Percentiles rank a stretch among this genome's conserved stretches.
Conservation (phyloP, 2,888 invertebrate species). For the Melanchra persicariae region DNA sequence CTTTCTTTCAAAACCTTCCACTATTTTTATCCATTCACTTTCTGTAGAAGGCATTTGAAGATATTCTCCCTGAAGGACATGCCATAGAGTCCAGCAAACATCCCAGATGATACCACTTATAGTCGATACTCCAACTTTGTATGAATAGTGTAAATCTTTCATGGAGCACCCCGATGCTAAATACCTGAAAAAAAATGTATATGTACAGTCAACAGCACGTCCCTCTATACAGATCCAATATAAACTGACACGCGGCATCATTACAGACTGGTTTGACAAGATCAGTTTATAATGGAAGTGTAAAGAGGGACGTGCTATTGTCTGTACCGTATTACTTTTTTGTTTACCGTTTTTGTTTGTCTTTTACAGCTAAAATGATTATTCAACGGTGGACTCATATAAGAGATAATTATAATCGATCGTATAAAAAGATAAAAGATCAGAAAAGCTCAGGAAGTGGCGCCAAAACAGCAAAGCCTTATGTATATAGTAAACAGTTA, state of each 20-base stretch:
- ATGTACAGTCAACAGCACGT: too few relatives aligned
- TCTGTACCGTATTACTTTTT: too few relatives aligned
- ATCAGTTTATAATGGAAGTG: too few relatives aligned
- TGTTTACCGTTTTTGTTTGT: not conserved
- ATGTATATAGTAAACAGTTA: constrained; percentile 63
- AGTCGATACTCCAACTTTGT: constrained; percentile 65
- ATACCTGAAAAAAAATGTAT: constrained; percentile 3
- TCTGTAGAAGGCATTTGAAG: constrained; percentile 46
- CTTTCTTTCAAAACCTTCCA: constrained; percentile 57
- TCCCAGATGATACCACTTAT: constrained; percentile 63
- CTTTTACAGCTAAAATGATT: constrained; percentile 51
- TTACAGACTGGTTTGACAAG: too few relatives aligned
- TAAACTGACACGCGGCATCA: too few relatives aligned
- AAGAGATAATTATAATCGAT: constrained; percentile 68
- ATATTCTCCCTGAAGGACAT: constrained; percentile 57
- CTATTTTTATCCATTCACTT: constrained; percentile 57
- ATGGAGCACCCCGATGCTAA: constrained; percentile 48
- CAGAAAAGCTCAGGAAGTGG: constrained; percentile 59
- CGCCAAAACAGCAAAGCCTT: constrained; percentile 60
- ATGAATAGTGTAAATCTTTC: constrained; percentile 64
- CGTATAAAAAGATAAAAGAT: constrained; percentile 61
- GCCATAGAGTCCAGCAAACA: constrained; percentile 61
- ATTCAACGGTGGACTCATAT: constrained; percentile 64
- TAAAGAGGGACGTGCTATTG: too few relatives aligned
- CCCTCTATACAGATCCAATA: too few relatives aligned